phyloP scores from a whole-genome alignment of 2,888 invertebrate species.

The Phengaris arion region DNA sequence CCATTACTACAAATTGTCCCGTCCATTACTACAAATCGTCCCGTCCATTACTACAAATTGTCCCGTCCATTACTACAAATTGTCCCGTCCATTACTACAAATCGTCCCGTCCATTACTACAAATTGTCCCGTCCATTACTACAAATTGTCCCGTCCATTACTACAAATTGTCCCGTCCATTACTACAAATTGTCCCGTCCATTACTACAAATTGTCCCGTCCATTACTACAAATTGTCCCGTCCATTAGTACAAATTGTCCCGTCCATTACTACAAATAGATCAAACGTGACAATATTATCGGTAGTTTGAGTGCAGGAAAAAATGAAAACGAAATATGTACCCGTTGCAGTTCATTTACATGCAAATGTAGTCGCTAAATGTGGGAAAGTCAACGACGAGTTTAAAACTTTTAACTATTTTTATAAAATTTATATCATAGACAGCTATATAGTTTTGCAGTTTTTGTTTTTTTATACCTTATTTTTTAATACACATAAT shows the following conservation, averaged over 20 bases:
- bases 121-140: no score
- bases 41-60: no score
- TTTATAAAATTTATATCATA: slow-evolving; percentile 45
- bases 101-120: slow-evolving; percentile 26
- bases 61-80: no score
- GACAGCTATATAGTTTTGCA: not conserved
- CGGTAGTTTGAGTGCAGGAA: slow-evolving; percentile 43
- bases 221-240: no score
- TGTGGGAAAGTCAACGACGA: slow-evolving; percentile 61
- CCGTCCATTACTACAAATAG: slow-evolving; percentile 28
- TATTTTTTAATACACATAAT: no score
- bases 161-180: slow-evolving; percentile 26
- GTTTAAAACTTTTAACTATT: slow-evolving; percentile 65
- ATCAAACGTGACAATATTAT: slow-evolving; percentile 41
- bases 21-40: no score
- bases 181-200: slow-evolving; percentile 28
- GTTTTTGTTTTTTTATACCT: not conserved
- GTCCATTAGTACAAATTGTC: no score
- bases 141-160: slow-evolving; percentile 25
- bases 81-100: slow-evolving; percentile 27
- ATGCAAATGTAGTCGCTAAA: slow-evolving; percentile 61
- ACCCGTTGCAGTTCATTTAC: slow-evolving; percentile 61
- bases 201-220: slow-evolving; percentile 28
- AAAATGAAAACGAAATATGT: slow-evolving; percentile 53
- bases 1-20: no score